Base-by-base conservation (phyloP, 2,113 vertebrate genomes). In the Sciurus niger region DNA sequence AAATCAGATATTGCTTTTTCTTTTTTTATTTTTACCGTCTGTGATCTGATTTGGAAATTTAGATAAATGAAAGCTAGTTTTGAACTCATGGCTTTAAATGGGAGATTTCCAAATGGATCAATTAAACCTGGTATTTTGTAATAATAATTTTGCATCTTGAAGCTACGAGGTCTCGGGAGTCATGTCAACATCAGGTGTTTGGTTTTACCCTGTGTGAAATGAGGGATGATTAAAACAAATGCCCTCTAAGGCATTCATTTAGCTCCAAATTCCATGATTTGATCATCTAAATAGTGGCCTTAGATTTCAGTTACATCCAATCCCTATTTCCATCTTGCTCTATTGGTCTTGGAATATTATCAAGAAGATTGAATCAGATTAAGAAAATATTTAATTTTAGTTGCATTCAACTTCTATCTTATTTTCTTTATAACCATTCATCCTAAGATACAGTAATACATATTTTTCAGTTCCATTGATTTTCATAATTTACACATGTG, bases 341-440 rank as follows among this genome's bases (percentile, higher is more conserved):
- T 89, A 1, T 24, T 79, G 72, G 70, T 89, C 13, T 55, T 51
- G 92, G 43, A 84, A 76, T 83, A 94, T 16, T 63, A 70, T 16
- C 40, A 12, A 80, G 8, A 60, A 43, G 55, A 51, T 89, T 78
- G 55, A 58, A 55, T 88, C 60, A 82, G 55, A 82, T n/a, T 82
- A 90, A 77, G 2, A 83, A 95, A 60, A 46, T 40, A 89, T 53
- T 96, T 94, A 1, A 93, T 90, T 83, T 84, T 70, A 65, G 79
- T 70, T 67, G n/a, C 1, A 9, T 82, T 78, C 77, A 78, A 22
- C 34, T 30, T 70, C 11, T 18, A 65, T 63, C 6, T 73, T 67
- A 80, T 77, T 76, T 88, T 84, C 68, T 79, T 95, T 87, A 37
- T 3, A 51, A 6, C 32, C 34, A 88, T 84, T 90, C 37, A 55